A percentile compares a stretch with the other conserved stretches of the same genome.
Conservation (phyloP, 2,113 vertebrate species). For the Sylvia atricapilla region DNA sequence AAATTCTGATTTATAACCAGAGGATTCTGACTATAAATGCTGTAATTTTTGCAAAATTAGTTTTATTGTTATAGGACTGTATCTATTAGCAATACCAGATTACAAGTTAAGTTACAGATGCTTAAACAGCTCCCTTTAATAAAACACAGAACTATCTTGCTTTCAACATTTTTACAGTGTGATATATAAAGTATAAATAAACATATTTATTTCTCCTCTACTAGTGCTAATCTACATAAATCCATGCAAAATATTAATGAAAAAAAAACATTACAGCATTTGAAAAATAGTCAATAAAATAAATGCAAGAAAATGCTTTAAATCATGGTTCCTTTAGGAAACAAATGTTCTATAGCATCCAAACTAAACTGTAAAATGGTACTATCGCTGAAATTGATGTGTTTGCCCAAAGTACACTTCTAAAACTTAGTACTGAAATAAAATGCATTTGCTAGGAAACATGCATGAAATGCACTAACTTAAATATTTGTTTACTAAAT, state of each 20-base stretch:
- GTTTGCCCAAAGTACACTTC: neutral
- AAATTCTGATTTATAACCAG: neutral
- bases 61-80: neutral
- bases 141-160: neutral
- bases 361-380: neutral
- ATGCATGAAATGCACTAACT: neutral
- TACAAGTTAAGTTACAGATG: neutral
- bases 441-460: neutral
- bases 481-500: neutral
- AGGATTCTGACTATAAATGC: neutral
- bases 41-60: neutral
- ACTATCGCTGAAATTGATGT: neutral
- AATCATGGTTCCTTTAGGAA: neutral
- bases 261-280: neutral
- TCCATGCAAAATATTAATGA: neutral
- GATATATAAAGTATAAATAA: neutral
- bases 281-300: constrained; percentile 1
- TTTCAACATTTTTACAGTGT: neutral
- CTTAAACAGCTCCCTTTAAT: neutral
- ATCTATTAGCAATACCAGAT: neutral
- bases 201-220: neutral
- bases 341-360: neutral
- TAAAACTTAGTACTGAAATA: neutral
- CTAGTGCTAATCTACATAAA: neutral
- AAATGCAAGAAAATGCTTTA: constrained; percentile 1